Evolutionary conservation across 1,140 invertebrate genomes (phyloP), one percentile per base, ranked within the genome.

Genomic region (Ctenoplectra terminalis): DNA sequence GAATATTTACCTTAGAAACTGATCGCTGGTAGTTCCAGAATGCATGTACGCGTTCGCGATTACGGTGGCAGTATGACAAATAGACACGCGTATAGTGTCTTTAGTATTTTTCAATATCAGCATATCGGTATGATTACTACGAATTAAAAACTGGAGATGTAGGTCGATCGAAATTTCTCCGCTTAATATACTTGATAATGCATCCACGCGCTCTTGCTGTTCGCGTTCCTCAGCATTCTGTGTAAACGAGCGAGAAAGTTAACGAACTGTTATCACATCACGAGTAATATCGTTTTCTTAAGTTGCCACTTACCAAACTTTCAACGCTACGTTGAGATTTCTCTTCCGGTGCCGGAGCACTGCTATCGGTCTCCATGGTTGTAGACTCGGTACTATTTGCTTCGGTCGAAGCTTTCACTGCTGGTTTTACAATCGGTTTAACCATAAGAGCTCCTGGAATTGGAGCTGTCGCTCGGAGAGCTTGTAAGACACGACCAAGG

Each of bases 31-130:
- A 11, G 99, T 99, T 40, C 99, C 99, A 89, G 98, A 97, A 94
- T 99, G 99, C 99, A 99, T 99, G 88, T 99, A 98, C 7, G 98
- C 98, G 95, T 99, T 99, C 2, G 99, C 98, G 84, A 99, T 99
- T 1, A 99, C 98, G 15, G 99, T 99, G 0, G 99, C 99, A 83
- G 99, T 99, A 92, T 99, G 99, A 92, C 99, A 99, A 79, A 99
- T 98, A 6, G 98, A 99, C 11, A 99, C 99, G 79, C 99, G 95
- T 48, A 99, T 99, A 5, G 98, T 98, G 93, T 99, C 99, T 94
- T 99, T 98, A 1, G 99, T 99, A 90, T 99, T 98, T 92, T 99
- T 99, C n/a, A 99, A 93, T 84, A 99, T 98, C 9, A 99, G 95
- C 95, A 99, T 96, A 93, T 99, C 99, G 20, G 99, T 98, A 92